Percentiles rank a stretch among this genome's conserved stretches.
Conservation (phyloP, 2,113 vertebrate species). For the Phoxinus phoxinus region DNA sequence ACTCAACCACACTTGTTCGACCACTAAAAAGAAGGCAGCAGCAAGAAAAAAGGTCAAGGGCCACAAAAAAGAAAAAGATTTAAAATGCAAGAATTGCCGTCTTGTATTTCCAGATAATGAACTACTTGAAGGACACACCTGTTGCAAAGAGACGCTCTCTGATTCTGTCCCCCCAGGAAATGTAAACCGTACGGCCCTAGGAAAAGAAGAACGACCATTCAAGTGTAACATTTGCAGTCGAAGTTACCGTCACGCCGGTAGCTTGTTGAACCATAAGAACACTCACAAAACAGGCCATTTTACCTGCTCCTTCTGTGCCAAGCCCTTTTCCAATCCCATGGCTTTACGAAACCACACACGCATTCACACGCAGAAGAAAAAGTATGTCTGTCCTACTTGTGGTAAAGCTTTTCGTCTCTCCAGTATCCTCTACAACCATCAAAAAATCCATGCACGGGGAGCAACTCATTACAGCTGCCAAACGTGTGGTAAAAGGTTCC, state of each 20-base stretch:
- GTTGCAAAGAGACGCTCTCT: constrained; percentile 32
- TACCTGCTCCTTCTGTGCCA: constrained; percentile 80
- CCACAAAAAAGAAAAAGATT: constrained; percentile 56
- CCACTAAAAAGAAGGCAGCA: constrained; percentile 61
- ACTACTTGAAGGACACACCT: constrained; percentile 67
- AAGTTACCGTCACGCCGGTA: constrained; percentile 78
- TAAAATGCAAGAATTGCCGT: constrained; percentile 70
- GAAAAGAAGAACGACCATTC: constrained; percentile 73
- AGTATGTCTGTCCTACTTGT: constrained; percentile 77
- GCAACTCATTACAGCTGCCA: constrained; percentile 77
- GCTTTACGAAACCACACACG: constrained; percentile 78
- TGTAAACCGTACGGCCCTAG: background rate
- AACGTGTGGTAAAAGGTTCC: constrained; percentile 80
- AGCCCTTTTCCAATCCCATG: constrained; percentile 80
- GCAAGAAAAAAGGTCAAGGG: constrained; percentile 50
- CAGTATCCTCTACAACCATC: constrained; percentile 80
- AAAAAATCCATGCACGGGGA: constrained; percentile 74
- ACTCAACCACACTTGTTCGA: constrained; percentile 74
- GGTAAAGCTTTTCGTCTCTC: constrained; percentile 81
- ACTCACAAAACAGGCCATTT: constrained; percentile 79
- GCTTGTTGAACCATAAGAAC: constrained; percentile 79
- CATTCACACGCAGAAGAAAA: constrained; percentile 80
- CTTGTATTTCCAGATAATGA: constrained; percentile 64
- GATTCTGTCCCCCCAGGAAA: constrained; percentile 26
- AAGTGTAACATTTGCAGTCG: constrained; percentile 78